Conservation (phyloP, 2,888 invertebrate species). For the Clostera curtula region DNA sequence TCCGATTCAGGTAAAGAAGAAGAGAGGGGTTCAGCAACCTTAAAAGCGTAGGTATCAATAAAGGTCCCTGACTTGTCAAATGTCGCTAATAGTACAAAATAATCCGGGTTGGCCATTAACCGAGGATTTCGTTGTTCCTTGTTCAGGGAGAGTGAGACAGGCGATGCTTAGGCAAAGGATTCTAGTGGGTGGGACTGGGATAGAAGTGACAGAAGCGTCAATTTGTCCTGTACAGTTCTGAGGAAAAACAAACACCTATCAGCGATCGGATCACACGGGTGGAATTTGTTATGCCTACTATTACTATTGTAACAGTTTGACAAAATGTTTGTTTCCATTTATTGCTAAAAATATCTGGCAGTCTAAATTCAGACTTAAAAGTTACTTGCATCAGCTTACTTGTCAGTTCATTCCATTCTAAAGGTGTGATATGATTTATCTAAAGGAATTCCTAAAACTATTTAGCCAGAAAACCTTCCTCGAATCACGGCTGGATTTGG, state of each 20-base stretch:
- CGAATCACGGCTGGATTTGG: no score
- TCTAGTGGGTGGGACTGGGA: constrained; percentile 19
- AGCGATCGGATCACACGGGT: constrained; percentile 17
- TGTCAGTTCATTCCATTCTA: no score
- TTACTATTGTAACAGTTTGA: no score
- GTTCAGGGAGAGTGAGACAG: constrained; percentile 25
- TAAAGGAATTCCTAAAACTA: no score
- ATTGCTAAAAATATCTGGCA: no score
- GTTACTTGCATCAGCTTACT: no score
- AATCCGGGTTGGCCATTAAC: constrained; percentile 32
- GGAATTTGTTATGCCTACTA: constrained; percentile 1
- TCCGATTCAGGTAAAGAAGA: no score
- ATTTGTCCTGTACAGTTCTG: constrained; percentile 39
- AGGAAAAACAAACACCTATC: constrained; percentile 42
- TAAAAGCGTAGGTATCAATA: constrained; percentile 1
- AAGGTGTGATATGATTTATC: no score
- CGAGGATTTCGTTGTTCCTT: constrained; percentile 30
- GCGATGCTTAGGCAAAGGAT: background rate
- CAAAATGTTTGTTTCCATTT: background rate
- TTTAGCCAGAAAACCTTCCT: no score
- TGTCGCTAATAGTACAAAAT: constrained; percentile 8
- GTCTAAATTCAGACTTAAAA: no score
- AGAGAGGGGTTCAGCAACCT: no score
- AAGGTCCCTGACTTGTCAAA: constrained; percentile 2
- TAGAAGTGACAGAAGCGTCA: constrained; percentile 34